These are phyloP conservation scores for Notoglanidium macrostoma DNA, from an alignment of 2,797 vertebrate genomes.

Conservation along the genomic window DNA sequence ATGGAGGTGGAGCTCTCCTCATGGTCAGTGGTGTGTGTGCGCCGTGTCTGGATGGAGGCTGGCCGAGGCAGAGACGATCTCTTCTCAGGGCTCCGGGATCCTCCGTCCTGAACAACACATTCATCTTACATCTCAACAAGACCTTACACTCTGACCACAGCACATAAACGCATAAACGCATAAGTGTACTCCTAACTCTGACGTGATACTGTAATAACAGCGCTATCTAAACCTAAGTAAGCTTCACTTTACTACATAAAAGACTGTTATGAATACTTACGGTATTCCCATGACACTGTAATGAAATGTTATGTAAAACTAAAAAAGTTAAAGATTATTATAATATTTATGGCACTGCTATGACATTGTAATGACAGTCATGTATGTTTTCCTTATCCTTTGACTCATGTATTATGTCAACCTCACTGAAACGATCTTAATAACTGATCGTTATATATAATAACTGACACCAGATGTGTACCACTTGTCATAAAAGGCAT, in stretches of 20 bases:
- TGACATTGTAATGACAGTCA: neutral
- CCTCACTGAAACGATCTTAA: neutral
- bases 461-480: neutral
- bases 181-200: neutral
- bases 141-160: neutral
- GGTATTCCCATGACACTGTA: neutral
- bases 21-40: constrained; percentile 76
- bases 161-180: neutral
- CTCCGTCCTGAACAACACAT: constrained; percentile 79
- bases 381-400: neutral
- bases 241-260: neutral
- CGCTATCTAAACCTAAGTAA: neutral
- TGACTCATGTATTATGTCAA: neutral
- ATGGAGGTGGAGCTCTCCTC: constrained; percentile 92
- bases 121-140: neutral
- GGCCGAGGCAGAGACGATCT: constrained; percentile 89
- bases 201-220: neutral
- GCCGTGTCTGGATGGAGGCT: constrained; percentile 86
- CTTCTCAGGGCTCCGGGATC: constrained; percentile 89
- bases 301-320: neutral
- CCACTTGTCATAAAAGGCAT: neutral
- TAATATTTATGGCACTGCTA: neutral
- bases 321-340: neutral
- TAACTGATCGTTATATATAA: too few species aligned
- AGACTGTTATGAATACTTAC: neutral